These are phyloP conservation scores for Zonotrichia leucophrys DNA, from an alignment of 2,113 vertebrate species.

Conservation along the genomic window DNA sequence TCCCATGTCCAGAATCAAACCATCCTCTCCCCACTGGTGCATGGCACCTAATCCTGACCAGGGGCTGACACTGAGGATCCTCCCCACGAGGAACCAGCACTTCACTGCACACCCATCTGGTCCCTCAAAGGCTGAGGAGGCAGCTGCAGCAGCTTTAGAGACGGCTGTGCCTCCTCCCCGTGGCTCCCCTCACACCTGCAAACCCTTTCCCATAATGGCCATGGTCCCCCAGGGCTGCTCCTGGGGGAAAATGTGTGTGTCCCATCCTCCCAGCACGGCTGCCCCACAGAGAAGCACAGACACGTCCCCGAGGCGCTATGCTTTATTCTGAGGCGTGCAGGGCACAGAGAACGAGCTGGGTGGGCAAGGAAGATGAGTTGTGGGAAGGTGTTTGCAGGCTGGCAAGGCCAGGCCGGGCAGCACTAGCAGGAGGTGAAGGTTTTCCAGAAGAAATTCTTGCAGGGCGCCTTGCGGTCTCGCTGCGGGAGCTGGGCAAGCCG, in stretches of 20 bases:
- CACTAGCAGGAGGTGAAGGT: slow-evolving; percentile 90
- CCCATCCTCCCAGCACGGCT: background rate
- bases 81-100: rapidly evolving
- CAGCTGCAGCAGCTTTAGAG: background rate
- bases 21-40: rapidly evolving
- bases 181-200: rapidly evolving
- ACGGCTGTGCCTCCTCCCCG: rapidly evolving
- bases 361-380: background rate
- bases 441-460: slow-evolving; percentile 96
- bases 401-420: background rate
- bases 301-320: slow-evolving; percentile 64
- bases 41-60: rapidly evolving
- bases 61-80: too few relatives aligned
- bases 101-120: background rate
- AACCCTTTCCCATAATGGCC: background rate
- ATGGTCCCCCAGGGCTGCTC: rapidly evolving
- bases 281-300: background rate
- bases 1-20: rapidly evolving
- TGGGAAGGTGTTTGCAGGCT: background rate
- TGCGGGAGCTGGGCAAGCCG: slow-evolving; percentile 76
- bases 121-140: background rate
- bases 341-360: background rate
- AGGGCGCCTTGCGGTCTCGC: slow-evolving; percentile 87
- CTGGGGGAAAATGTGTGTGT: background rate
- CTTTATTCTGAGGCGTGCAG: slow-evolving; percentile 73